Evolutionary conservation across 2,113 vertebrate genomes (phyloP), one percentile per base, ranked within the genome.

Genomic region (Pterocles gutturalis): DNA sequence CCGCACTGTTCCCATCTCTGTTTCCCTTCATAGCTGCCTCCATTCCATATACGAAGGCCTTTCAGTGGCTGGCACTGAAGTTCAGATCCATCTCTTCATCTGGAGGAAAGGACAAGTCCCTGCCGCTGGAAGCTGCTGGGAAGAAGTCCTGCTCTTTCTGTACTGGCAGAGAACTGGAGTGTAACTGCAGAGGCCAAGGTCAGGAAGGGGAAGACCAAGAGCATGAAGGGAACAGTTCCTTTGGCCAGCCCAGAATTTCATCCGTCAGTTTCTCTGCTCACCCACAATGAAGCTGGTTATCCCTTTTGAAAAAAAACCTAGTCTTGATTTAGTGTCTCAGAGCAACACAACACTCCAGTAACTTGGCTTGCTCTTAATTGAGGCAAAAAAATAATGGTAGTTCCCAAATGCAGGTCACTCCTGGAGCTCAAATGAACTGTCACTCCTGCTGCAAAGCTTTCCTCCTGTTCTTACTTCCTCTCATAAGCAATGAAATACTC

Each of bases 221-320:
- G 4, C 28, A n/a, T 5, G 28, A 31, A 10, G 5, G 2, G 18
- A 46, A 46, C 24, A 24, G 20, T 78, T 84, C 91, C 28, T 69
- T n/a, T 70, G 28, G 11, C 31, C 31, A 83, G 51, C 14, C 10
- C 36, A 72, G 29, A 83, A 53, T 91, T 91, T 89, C 21, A 65
- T 3, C 8, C 14, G 45, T 7, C 10, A 53, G 8, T 65, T 90
- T 64, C 49, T 65, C 61, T 43, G 34, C 26, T 51, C 33, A 64
- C 8, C 29, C 2, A 0, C 2, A 11, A 19, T 1, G 4, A 80
- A 84, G 12, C 9, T 75, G 3, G 7, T 20, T 77, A 43, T 1
- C 3, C 4, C 24, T 79, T 67, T 53, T 17, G 8, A 70, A 17
- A 78, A 64, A 14, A 13, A 19, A 34, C 3, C 3, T 45, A 33